These are phyloP conservation scores for Ormyrus rosae DNA, from an alignment of 2,888 invertebrate genomes.

Conservation along the genomic window DNA sequence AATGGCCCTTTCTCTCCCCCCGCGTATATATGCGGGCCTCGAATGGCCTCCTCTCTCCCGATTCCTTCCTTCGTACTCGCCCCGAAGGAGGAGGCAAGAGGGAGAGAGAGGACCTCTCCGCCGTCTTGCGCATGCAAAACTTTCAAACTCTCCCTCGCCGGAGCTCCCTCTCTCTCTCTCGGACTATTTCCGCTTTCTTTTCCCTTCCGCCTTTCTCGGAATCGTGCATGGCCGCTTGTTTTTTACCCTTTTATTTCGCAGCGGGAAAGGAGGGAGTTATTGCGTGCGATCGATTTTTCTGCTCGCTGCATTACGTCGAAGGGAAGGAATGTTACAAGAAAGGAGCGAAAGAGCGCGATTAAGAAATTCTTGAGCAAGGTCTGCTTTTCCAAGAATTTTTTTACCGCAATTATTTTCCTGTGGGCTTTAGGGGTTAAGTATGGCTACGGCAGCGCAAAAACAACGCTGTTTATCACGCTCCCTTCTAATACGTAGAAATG, in stretches of 20 bases:
- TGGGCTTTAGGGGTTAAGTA: not conserved
- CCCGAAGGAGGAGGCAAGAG: not conserved
- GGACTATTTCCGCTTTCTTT: slow-evolving; percentile 31
- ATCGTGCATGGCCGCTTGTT: not conserved
- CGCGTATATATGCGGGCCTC: slow-evolving; percentile 14
- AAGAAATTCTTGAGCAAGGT: slow-evolving; percentile 15
- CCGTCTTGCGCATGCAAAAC: slow-evolving; percentile 38
- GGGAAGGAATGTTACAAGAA: not conserved
- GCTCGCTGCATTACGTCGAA: not conserved
- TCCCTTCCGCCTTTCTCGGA: slow-evolving; percentile 1
- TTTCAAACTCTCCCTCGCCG: not conserved
- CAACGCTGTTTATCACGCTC: too few species aligned
- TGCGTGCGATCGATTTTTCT: slow-evolving; percentile 35
- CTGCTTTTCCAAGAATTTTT: slow-evolving; percentile 2
- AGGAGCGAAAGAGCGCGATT: slow-evolving; percentile 16
- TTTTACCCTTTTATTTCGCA: slow-evolving; percentile 20
- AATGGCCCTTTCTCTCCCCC: slow-evolving; percentile 37
- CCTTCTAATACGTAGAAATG: too few species aligned
- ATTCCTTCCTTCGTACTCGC: slow-evolving; percentile 13
- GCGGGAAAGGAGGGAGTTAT: slow-evolving; percentile 2
- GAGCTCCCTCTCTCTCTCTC: not conserved
- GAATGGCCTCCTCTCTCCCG: slow-evolving; percentile 31
- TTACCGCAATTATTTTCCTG: not conserved
- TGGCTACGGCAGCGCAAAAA: too few species aligned
- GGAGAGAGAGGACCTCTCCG: slow-evolving; percentile 9